These are phyloP conservation scores for Drosophila merina DNA, from an alignment of 2,888 invertebrate species.

Conservation along the genomic window DNA sequence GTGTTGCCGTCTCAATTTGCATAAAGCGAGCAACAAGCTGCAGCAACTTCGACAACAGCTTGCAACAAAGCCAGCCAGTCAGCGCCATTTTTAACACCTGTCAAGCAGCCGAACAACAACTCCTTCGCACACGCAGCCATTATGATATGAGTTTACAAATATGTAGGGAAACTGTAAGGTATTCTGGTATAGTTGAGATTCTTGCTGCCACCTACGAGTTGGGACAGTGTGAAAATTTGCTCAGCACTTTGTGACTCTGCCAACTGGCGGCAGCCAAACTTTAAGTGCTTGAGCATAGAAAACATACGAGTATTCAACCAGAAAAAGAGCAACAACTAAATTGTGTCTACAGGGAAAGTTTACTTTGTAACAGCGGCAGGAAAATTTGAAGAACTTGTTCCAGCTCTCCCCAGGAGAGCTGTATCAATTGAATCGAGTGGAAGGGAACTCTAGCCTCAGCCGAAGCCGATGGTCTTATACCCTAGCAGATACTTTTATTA, in stretches of 20 bases:
- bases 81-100: conserved; percentile 72
- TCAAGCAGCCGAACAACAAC: conserved; percentile 53
- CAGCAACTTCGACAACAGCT: conserved; percentile 27
- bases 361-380: background rate
- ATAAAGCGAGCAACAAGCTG: conserved; percentile 43
- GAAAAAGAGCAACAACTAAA: conserved; percentile 23
- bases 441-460: background rate
- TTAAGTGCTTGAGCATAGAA: conserved; percentile 44
- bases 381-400: background rate
- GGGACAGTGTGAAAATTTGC: conserved; percentile 27
- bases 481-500: background rate
- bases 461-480: background rate
- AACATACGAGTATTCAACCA: conserved; percentile 22
- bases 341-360: conserved; percentile 31
- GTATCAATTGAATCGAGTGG: background rate
- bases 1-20: conserved; percentile 48
- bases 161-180: background rate
- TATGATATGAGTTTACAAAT: background rate
- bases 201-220: conserved; percentile 21
- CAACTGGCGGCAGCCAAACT: conserved; percentile 49
- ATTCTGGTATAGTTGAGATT: conserved; percentile 14
- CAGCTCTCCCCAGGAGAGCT: background rate
- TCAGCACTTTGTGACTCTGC: conserved; percentile 34
- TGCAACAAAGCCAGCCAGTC: conserved; percentile 33
- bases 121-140: conserved; percentile 19